Conservation (phyloP, 2,888 invertebrate genomes). For the Apeira syringaria region DNA sequence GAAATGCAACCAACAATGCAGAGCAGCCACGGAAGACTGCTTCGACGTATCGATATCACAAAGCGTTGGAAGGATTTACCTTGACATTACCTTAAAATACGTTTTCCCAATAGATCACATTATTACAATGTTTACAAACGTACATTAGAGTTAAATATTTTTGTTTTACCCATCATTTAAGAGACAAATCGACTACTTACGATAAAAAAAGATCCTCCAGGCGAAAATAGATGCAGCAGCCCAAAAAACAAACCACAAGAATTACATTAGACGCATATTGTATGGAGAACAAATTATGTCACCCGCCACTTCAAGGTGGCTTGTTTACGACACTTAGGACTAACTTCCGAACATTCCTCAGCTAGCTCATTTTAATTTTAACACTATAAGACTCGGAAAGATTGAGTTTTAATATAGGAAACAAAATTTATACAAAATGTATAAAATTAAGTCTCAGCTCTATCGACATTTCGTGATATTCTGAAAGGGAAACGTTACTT, state of each 20-base stretch:
- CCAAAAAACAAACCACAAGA: slow-evolving; percentile 72
- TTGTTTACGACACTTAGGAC: slow-evolving; percentile 32
- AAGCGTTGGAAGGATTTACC: slow-evolving; percentile 35
- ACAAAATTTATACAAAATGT: no score
- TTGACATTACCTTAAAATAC: slow-evolving; percentile 51
- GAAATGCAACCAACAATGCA: slow-evolving; percentile 10
- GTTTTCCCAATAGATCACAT: not conserved
- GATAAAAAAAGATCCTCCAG: slow-evolving; percentile 45
- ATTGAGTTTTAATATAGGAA: no score
- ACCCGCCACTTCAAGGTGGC: slow-evolving; percentile 41
- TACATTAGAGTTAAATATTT: no score
- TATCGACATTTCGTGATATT: no score
- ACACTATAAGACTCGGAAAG: no score
- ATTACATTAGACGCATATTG: slow-evolving; percentile 72
- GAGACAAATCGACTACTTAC: slow-evolving; percentile 44
- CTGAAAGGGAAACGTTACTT: no score
- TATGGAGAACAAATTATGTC: slow-evolving; percentile 51
- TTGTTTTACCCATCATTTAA: no score
- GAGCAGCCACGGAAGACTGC: slow-evolving; percentile 13
- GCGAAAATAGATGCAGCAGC: slow-evolving; percentile 66
- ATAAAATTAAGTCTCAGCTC: no score
- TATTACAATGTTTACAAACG: no score
- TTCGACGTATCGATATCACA: slow-evolving; percentile 22
- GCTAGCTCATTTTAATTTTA: not conserved
- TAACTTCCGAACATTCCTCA: slow-evolving; percentile 14